These are phyloP conservation scores for Caenorhabditis imperialis DNA, from an alignment of 2,888 invertebrate species.

Conservation along the genomic window DNA sequence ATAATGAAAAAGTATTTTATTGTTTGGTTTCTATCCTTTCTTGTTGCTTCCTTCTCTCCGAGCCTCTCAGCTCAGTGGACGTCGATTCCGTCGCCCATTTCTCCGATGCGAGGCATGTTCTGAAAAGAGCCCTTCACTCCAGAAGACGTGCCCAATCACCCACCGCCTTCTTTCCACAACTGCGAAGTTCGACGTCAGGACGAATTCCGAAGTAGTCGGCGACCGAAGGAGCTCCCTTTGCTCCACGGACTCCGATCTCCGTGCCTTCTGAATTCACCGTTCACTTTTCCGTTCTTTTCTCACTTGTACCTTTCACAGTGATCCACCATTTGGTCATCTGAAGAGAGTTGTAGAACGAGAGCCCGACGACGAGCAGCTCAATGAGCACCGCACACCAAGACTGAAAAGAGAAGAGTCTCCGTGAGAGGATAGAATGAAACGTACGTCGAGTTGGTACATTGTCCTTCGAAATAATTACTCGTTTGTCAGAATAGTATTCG, in stretches of 20 bases:
- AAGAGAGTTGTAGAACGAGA: constrained; percentile 42
- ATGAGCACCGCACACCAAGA: constrained; percentile 51
- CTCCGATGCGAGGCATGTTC: constrained; percentile 7
- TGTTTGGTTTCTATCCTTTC: too few relatives aligned
- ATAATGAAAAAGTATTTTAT: too few relatives aligned
- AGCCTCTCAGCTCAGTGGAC: constrained; percentile 10
- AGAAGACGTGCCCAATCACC: too few relatives aligned
- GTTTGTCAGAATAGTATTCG: neutral
- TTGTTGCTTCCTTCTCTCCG: neutral
- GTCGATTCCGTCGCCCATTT: constrained; percentile 41
- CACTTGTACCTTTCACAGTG: constrained; percentile 26
- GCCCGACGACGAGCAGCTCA: constrained; percentile 49
- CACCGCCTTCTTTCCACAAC: constrained; percentile 3
- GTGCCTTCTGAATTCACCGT: constrained; percentile 26
- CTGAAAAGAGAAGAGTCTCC: constrained; percentile 17
- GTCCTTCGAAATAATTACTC: neutral
- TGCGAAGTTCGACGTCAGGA: constrained; percentile 3
- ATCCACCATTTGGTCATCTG: constrained; percentile 49
- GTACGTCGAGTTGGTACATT: constrained; percentile 55
- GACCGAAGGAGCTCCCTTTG: constrained; percentile 32
- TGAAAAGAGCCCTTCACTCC: neutral
- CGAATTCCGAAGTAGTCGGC: constrained; percentile 36
- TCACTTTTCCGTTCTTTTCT: neutral
- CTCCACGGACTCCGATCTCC: constrained; percentile 24
- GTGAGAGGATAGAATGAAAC: too few relatives aligned